Percentiles rank a stretch among this genome's conserved stretches.
These are phyloP conservation scores for Heliocidaris tuberculata DNA, from an alignment of 35 echinoderm and acorn worm species.

Conservation along the genomic window DNA sequence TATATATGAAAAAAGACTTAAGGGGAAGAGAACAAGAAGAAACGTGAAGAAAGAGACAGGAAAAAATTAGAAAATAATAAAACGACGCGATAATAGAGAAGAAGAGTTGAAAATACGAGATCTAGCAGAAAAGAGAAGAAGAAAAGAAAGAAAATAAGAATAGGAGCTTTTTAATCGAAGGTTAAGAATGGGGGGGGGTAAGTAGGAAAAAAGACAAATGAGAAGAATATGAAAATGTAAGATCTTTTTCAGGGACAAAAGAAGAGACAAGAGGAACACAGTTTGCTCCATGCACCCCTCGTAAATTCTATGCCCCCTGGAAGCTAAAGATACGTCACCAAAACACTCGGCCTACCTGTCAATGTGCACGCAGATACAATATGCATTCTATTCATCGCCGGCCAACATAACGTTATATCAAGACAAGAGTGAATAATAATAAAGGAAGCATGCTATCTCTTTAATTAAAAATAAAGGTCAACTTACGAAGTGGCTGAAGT, in stretches of 20 bases:
- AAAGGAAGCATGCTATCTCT: neutral
- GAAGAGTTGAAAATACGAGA: too few species aligned
- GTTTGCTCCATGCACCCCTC: neutral
- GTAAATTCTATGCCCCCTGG: neutral
- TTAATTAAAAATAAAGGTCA: conserved; percentile 17
- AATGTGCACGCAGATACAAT: neutral
- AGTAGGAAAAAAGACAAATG: neutral
- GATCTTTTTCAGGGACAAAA: neutral
- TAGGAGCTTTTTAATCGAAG: too few species aligned
- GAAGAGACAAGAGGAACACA: neutral
- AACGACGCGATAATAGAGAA: too few species aligned
- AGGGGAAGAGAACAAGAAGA: too few species aligned
- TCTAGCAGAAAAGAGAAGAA: too few species aligned
- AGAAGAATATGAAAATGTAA: neutral
- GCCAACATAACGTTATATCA: neutral
- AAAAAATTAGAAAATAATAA: too few species aligned
- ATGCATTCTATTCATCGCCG: neutral
- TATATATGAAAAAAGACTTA: too few species aligned
- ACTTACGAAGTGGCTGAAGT: neutral
- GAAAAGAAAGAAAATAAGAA: too few species aligned
- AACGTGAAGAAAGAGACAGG: too few species aligned
- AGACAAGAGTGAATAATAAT: neutral
- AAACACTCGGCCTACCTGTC: neutral
- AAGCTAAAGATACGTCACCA: neutral
- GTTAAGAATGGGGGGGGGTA: too few species aligned